Conservation (phyloP, 2,888 invertebrate species). For the Cosmia trapezina region DNA sequence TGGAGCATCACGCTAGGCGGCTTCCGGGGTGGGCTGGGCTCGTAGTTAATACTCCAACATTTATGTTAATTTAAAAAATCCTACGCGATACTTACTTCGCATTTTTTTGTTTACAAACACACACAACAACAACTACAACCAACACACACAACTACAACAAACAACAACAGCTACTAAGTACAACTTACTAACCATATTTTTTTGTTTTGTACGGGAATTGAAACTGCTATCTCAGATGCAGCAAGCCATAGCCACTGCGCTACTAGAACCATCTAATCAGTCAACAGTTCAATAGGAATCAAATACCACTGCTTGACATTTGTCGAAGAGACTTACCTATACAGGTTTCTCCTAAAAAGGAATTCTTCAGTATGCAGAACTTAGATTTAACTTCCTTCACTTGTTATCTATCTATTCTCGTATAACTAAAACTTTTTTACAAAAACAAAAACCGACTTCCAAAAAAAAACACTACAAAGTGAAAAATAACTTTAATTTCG, state of each 20-base stretch:
- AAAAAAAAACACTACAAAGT: too few relatives aligned
- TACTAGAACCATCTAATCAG: neutral
- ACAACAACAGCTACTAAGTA: too few relatives aligned
- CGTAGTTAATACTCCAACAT: constrained; percentile 5
- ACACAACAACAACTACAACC: neutral
- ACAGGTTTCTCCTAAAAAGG: neutral
- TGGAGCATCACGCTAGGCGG: neutral
- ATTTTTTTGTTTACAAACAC: neutral
- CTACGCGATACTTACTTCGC: neutral
- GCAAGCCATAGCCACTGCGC: neutral
- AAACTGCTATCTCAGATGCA: neutral
- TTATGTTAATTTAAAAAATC: neutral
- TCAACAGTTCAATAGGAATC: neutral
- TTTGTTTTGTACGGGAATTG: neutral
- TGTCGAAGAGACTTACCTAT: neutral
- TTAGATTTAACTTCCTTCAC: neutral
- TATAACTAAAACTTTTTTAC: too few relatives aligned
- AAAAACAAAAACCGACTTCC: too few relatives aligned
- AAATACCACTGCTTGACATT: neutral
- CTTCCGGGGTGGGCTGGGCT: constrained; percentile 43
- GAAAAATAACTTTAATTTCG: too few relatives aligned
- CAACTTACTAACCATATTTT: neutral
- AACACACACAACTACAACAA: neutral
- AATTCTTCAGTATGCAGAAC: neutral
- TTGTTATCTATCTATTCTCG: too few relatives aligned